A percentile compares a stretch with the other conserved stretches of the same genome.
Evolutionary conservation across 2,113 vertebrate species (phyloP).

Genomic region (Chrysemys picta): DNA sequence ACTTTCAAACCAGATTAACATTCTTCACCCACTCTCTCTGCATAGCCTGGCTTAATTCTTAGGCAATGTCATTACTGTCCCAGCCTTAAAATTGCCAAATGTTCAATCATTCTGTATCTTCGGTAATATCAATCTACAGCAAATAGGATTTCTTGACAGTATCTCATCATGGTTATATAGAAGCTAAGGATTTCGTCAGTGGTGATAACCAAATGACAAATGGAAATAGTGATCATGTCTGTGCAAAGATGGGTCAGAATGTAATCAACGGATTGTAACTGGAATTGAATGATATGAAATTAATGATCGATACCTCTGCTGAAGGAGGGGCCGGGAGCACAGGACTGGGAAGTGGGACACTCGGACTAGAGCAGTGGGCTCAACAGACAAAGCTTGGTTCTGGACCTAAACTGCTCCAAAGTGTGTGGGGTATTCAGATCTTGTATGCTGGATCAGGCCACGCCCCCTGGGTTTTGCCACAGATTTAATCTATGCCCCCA

Average conservation of each 20-base stretch:
- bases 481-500: slow-evolving; percentile 8
- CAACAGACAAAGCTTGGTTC: neutral
- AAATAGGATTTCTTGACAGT: neutral
- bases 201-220: neutral
- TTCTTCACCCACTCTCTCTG: neutral
- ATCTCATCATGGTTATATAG: neutral
- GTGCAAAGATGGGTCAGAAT: neutral
- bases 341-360: neutral
- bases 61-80: neutral
- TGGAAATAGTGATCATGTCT: neutral
- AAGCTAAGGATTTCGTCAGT: too few species aligned
- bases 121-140: neutral
- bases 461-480: neutral
- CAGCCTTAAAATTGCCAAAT: neutral
- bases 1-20: neutral
- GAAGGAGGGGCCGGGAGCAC: neutral
- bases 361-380: neutral
- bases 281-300: neutral
- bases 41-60: neutral
- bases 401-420: neutral
- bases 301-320: neutral
- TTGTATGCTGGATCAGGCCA: neutral
- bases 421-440: neutral
- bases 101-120: neutral
- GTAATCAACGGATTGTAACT: neutral